phyloP scores from a whole-genome alignment of 2,113 vertebrate genomes.

The Ammodytes dubius region DNA sequence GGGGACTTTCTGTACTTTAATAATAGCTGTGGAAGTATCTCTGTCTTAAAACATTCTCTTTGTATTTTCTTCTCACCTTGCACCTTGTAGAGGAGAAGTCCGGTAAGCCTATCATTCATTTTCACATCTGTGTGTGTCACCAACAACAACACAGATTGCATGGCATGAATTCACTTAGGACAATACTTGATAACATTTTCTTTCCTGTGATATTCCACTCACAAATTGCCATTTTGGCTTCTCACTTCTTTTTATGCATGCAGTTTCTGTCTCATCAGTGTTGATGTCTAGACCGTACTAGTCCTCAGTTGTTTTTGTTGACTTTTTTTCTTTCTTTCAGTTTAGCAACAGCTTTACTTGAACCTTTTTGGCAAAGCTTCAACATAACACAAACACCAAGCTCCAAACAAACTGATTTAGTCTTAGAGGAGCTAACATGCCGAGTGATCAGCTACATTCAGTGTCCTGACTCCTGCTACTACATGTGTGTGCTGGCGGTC shows the following conservation, averaged over 20 bases:
- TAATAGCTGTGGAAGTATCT: slow-evolving; percentile 4
- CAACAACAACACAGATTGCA: slow-evolving; percentile 19
- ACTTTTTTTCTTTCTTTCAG: slow-evolving; percentile 29
- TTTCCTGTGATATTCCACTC: background rate
- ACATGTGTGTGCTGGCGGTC: background rate
- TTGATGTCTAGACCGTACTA: background rate
- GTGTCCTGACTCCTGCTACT: background rate
- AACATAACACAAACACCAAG: slow-evolving; percentile 57
- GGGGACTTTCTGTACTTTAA: no score
- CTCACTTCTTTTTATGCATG: slow-evolving; percentile 27
- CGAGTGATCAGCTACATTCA: background rate
- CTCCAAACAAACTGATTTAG: slow-evolving; percentile 22
- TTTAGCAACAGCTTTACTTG: slow-evolving; percentile 65
- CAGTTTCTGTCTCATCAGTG: slow-evolving; percentile 5
- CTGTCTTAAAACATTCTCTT: slow-evolving; percentile 38
- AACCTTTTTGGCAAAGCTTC: slow-evolving; percentile 57
- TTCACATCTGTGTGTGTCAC: slow-evolving; percentile 5
- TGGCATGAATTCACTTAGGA: slow-evolving; percentile 47
- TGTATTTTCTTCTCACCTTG: slow-evolving; percentile 51
- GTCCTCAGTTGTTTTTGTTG: slow-evolving; percentile 3
- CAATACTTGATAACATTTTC: background rate
- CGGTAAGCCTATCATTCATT: slow-evolving; percentile 87
- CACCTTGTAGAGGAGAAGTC: slow-evolving; percentile 92
- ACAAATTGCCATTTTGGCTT: background rate
- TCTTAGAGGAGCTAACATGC: slow-evolving; percentile 6